phyloP scores from a whole-genome alignment of 2,797 vertebrate genomes.

The Acanthopagrus latus region DNA sequence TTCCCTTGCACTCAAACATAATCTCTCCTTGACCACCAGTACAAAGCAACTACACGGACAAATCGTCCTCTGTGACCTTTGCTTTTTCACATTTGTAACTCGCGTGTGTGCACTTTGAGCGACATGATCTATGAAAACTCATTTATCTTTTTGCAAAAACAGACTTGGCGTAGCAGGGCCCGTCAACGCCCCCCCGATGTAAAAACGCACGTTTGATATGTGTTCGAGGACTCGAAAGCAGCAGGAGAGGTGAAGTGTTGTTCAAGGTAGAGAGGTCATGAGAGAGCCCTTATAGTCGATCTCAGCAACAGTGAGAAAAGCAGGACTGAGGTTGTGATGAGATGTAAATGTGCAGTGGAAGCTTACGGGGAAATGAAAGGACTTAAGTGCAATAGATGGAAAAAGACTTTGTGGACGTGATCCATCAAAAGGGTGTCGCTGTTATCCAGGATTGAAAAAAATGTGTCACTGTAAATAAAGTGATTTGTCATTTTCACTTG shows the following conservation, averaged over 20 bases:
- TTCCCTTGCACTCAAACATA: conserved; percentile 58
- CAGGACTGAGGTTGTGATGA: conserved; percentile 53
- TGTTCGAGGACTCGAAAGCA: conserved; percentile 64
- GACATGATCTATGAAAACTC: conserved; percentile 40
- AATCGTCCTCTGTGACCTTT: conserved; percentile 13
- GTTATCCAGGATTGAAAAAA: conserved; percentile 22
- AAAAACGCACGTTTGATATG: conserved; percentile 49
- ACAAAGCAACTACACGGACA: conserved; percentile 45
- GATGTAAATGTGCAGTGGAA: conserved; percentile 23
- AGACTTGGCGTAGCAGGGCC: conserved; percentile 21
- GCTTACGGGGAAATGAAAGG: conserved; percentile 18
- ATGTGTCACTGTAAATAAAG: conserved; percentile 6
- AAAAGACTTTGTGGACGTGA: not conserved
- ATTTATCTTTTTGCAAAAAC: conserved; percentile 37
- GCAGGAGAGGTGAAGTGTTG: conserved; percentile 73
- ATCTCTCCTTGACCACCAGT: conserved; percentile 48
- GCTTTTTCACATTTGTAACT: conserved; percentile 24
- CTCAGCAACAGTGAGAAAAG: conserved; percentile 73
- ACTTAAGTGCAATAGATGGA: not conserved
- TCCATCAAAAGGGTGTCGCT: conserved; percentile 6
- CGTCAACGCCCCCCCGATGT: not conserved
- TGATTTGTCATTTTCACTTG: not conserved
- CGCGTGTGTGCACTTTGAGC: conserved; percentile 29
- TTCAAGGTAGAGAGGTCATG: conserved; percentile 76
- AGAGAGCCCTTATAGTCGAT: conserved; percentile 86